phyloP scores from a whole-genome alignment of 1,140 invertebrate species.

The Ceratina japonica region DNA sequence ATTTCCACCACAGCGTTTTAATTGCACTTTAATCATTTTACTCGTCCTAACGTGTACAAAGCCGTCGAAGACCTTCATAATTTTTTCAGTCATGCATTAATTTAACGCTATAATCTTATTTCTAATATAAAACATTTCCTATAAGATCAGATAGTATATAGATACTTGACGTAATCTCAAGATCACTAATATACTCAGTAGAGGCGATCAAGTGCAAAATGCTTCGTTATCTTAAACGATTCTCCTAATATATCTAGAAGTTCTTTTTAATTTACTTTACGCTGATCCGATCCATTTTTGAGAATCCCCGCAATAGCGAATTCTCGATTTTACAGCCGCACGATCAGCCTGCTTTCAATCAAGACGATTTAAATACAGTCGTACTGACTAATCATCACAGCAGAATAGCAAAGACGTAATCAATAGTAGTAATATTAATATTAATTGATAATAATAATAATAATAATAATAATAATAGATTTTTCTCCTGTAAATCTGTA shows the following conservation, averaged over 20 bases:
- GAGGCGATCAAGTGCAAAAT: conserved; percentile 35
- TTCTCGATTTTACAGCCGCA: conserved; percentile 17
- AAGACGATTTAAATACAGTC: conserved; percentile 31
- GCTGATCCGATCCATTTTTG: conserved; percentile 20
- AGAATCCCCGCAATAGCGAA: conserved; percentile 40
- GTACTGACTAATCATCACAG: conserved; percentile 45
- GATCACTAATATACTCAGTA: background rate
- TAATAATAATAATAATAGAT: conserved; percentile 20
- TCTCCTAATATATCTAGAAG: background rate
- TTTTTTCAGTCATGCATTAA: background rate
- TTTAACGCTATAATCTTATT: conserved; percentile 23
- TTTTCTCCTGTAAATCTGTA: conserved; percentile 19
- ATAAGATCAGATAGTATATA: too few relatives aligned
- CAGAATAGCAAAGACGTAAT: conserved; percentile 29
- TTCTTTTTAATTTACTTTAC: background rate
- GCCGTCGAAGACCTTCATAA: background rate
- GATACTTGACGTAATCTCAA: background rate
- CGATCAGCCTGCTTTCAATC: conserved; percentile 6
- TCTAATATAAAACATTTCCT: background rate
- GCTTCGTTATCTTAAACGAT: conserved; percentile 30
- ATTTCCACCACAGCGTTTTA: conserved; percentile 25
- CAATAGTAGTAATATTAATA: conserved; percentile 17
- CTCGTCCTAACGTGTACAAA: background rate
- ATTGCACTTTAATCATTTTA: conserved; percentile 44
- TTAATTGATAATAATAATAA: conserved; percentile 10